A percentile compares a stretch with the other conserved stretches of the same genome.
These are phyloP conservation scores for Brienomyrus brachyistius DNA, from an alignment of 2,113 vertebrate genomes.

Conservation along the genomic window DNA sequence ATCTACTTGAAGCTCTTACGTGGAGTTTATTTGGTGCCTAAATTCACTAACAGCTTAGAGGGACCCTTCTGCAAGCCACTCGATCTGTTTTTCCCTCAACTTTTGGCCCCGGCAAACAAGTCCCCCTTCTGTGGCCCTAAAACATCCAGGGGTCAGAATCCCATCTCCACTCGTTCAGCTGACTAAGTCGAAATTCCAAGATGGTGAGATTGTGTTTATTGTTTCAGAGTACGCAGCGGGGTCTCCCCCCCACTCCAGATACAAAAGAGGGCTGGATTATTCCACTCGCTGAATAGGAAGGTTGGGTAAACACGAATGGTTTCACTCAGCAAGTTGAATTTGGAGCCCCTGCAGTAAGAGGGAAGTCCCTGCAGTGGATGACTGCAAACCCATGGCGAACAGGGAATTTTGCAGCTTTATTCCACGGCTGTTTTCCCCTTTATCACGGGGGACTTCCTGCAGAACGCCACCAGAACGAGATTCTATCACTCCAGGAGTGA, in stretches of 20 bases:
- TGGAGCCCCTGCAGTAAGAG: constrained; percentile 14
- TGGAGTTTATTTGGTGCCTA: background rate
- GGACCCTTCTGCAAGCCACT: background rate
- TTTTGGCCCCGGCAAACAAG: background rate
- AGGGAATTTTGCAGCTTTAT: constrained; percentile 25
- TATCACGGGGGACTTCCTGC: constrained; percentile 46
- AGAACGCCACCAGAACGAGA: constrained; percentile 13
- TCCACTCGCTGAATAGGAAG: constrained; percentile 4
- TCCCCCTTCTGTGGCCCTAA: background rate
- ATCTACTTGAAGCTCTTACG: background rate
- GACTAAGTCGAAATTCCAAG: constrained; percentile 17
- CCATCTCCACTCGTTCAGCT: constrained; percentile 15
- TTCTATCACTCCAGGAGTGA: constrained; percentile 25
- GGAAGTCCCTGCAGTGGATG: constrained; percentile 21
- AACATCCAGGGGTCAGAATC: constrained; percentile 9
- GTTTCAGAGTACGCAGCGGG: constrained; percentile 24
- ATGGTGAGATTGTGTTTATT: constrained; percentile 31
- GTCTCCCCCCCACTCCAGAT: constrained; percentile 18
- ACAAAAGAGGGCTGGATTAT: constrained; percentile 20
- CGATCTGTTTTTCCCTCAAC: background rate
- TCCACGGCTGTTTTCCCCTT: constrained; percentile 5
- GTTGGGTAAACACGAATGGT: constrained; percentile 25
- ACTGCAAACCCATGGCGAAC: constrained; percentile 26
- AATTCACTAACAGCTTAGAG: background rate
- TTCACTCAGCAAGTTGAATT: constrained; percentile 35